Conservation (phyloP, 2,113 vertebrate species). For the Varanus salvator region DNA sequence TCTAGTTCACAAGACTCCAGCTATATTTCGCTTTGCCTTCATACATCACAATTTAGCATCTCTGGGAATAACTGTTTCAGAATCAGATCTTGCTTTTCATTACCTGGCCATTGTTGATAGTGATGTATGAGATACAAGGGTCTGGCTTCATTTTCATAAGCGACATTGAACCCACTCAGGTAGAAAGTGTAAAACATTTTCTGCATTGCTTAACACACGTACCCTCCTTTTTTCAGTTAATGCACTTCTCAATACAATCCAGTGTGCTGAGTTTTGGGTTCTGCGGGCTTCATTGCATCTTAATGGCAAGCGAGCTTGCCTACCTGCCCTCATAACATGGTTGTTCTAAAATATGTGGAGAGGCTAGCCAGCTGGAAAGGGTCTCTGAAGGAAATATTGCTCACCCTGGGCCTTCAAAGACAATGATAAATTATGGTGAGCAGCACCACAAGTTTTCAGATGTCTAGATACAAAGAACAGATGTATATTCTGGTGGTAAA, state of each 20-base stretch:
- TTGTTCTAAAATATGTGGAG: not conserved
- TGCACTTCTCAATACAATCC: not conserved
- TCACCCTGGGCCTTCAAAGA: not conserved
- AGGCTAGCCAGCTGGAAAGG: not conserved
- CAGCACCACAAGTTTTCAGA: not conserved
- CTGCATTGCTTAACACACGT: not conserved
- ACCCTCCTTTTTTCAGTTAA: not conserved
- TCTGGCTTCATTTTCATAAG: conserved; percentile 23
- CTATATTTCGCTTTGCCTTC: conserved; percentile 6
- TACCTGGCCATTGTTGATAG: conserved; percentile 4
- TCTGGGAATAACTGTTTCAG: not conserved
- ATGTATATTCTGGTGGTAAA: not conserved
- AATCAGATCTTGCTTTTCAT: conserved; percentile 23
- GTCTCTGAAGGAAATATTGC: conserved; percentile 5
- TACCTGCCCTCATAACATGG: not conserved
- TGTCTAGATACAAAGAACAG: not conserved
- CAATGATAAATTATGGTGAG: not conserved
- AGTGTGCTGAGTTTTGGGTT: not conserved
- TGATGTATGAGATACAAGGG: conserved; percentile 3
- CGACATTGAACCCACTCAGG: not conserved
- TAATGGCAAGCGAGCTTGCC: not conserved
- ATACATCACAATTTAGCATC: conserved; percentile 23
- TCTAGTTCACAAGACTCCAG: not conserved
- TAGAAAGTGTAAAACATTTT: not conserved
- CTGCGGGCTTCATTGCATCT: not conserved